Conservation (phyloP, 2,113 vertebrate species). For the Malurus cyaneus region DNA sequence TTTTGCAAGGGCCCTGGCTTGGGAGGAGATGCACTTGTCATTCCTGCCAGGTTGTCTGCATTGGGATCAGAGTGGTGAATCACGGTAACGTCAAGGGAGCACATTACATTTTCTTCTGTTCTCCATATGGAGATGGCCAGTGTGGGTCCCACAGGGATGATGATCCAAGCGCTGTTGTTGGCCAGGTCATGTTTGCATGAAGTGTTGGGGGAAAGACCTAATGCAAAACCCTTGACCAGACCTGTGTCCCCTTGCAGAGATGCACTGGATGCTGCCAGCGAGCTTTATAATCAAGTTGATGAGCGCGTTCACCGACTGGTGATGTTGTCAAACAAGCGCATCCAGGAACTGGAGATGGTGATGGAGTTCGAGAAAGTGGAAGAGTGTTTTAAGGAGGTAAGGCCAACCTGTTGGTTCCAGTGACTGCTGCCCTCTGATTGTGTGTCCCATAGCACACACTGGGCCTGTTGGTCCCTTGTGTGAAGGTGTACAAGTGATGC, state of each 20-base stretch:
- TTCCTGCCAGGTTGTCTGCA: neutral
- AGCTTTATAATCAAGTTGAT: slow-evolving; percentile 86
- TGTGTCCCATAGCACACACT: neutral
- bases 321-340: slow-evolving; percentile 83
- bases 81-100: neutral
- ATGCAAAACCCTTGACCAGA: neutral
- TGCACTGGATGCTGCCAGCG: slow-evolving; percentile 72
- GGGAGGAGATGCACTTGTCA: neutral
- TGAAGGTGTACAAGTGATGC: neutral
- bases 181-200: neutral
- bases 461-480: neutral
- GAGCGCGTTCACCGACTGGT: slow-evolving; percentile 88
- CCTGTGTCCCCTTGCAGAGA: slow-evolving; percentile 67
- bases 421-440: neutral
- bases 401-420: neutral
- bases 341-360: slow-evolving; percentile 82
- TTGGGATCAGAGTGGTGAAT: neutral
- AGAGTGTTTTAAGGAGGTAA: slow-evolving; percentile 81
- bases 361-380: slow-evolving; percentile 80
- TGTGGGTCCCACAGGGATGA: fast-evolving
- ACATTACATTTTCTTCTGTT: neutral
- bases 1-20: neutral
- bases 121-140: neutral
- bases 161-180: neutral
- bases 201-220: neutral